Base-by-base conservation (phyloP, 2,888 invertebrate species). In the Meiosimyza decipiens region DNA sequence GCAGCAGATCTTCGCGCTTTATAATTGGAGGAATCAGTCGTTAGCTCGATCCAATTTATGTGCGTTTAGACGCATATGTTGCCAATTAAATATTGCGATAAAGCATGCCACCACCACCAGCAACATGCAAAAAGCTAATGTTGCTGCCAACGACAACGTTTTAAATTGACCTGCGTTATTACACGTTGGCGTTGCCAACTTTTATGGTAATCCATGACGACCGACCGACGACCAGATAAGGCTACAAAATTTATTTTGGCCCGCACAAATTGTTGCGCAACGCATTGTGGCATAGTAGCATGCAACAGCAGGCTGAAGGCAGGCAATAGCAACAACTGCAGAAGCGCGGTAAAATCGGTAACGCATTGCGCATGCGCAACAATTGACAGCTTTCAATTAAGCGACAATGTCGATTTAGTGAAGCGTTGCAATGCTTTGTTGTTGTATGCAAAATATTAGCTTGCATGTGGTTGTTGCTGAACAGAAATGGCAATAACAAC, bases 61-160 rank as follows among this genome's bases (percentile, higher is more conserved):
- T 84, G 85, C 84, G 85, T 84, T 84, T 82, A 82, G 82, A 83
- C 84, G 83, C 83, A 84, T 84, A 85, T 85, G 83, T 85, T 85
- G 82, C 85, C 85, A 85, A 85, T 85, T 85, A 85, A 85, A 85
- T 85, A 85, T 83, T 83, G 80, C 82, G 82, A 82, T 82, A 82
- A 82, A 84, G 83, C 84, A 85, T 84, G 84, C 83, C 70, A 70
- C 70, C 70, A 70, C 13, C 70, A 70, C 6, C 62, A 51, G 33
- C 66, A 54, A 66, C 28, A 47, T 28, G 12, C 50, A 71, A 59
- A 57, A 40, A 16, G 16, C 28, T 40, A 40, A 52, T 9, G 60
- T 52, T 50, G 60, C 16, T 18, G 40, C 52, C 16, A 16, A 15
- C 16, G 69, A 57, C 52, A 59, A 40, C 63, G 47, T 15, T 47